Base-by-base conservation (phyloP, 2,888 invertebrate species). In the Polyommatus icarus region DNA sequence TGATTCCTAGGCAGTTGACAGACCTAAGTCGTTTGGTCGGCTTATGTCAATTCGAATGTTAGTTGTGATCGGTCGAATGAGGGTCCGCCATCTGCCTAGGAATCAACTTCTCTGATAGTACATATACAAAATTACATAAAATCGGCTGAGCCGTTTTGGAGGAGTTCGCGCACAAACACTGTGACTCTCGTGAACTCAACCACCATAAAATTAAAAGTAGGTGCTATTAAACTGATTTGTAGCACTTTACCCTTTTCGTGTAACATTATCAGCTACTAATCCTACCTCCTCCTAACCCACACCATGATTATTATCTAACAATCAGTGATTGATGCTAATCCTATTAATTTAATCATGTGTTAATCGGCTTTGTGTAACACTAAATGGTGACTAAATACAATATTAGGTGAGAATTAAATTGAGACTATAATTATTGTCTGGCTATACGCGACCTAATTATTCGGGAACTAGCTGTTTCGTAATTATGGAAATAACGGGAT, bases 321-420 rank as follows among this genome's bases (percentile, higher is more conserved):
- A 29, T 67, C 15, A 20, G 6, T 15, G 8, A 67, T 67, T 67
- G 32, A 15, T 6, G 67, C 67, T 29, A 67, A 67, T 67, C 29
- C 29, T 32, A 67, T 67, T 32, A 67, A 67, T 15, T 67, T 67
- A 67, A 67, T 67, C 67, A 67, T 67, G 67, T 32, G 67, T 67
- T 67, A 67, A 67, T 67, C 29, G 15, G 67, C 67, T 67, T 32
- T 67, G 67, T 29, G 61, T 67, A 18, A 67, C 29, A 67, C 15
- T 67, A 67, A 67, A 32, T 67, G 67, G 29, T 67, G 1, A 67
- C 67, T 67, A 67, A 67, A 67, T 67, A 32, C 29, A 67, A 67
- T 67, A 32, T 29, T 67, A 32, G 29, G 29, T 15, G 67, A 67
- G 29, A 67, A 67, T 32, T 32, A 18, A 32, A 67, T 67, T 32